Base-by-base conservation (phyloP, 2,888 invertebrate genomes). In the Phalera bucephala region DNA sequence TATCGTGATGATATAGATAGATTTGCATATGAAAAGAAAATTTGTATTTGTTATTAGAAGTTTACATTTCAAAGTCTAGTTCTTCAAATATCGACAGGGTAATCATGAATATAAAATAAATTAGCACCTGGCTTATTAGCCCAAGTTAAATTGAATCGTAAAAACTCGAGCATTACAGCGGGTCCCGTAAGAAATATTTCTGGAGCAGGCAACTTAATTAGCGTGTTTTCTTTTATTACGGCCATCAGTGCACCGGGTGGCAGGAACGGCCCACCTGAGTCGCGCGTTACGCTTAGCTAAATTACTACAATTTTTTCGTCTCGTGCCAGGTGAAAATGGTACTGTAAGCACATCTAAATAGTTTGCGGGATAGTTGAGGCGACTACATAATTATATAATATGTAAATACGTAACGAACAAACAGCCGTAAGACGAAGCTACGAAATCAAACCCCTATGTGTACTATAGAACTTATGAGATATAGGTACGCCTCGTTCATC, bases 221-320 rank as follows among this genome's bases (percentile, higher is more conserved):
- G 84, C 77, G 79, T 80, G 78, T 85, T 87, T 88, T 87, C 87
- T 89, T 84, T 87, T 87, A 88, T 88, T 88, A 80, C 85, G 62
- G 80, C 74, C 84, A 87, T 88, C 87, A 84, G 81, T 68, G 82
- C 83, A 71, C 84, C 87, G 79, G 85, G 64, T 88, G 88, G 65
- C 45, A 48, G 60, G 59, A 83, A 87, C 73, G 72, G 74, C 76
- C 59, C 82, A 86, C 85, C 82, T 85, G 84, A 81, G 76, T 76
- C 63, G 60, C 52, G 62, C 69, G 71, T 57, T 60, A 65, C 63
- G 61, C 52, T 54, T 73, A 70, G 74, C 76, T 76, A 80, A 83
- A 85, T 85, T 83, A 75, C 78, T 70, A 70, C 76, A 76, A 79
- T 76, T 75, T 70, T 75, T 72, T 66, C 59, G 63, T 66, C 64